phyloP scores from a whole-genome alignment of 2,113 vertebrate genomes.

The Melanocharis versteri region DNA sequence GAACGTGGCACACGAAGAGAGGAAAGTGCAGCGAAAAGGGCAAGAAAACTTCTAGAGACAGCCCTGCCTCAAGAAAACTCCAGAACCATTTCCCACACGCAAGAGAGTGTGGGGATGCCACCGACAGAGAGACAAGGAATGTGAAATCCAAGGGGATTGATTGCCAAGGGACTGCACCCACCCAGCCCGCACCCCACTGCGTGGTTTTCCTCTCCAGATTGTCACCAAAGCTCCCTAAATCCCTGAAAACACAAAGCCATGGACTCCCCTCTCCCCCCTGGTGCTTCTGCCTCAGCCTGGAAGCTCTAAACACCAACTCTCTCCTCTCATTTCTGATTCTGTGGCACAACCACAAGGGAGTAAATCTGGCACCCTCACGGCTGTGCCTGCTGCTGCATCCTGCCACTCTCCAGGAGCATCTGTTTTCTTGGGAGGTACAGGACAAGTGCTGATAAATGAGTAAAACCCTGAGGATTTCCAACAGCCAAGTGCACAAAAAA shows the following conservation, averaged over 20 bases:
- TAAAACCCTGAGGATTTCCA: background rate
- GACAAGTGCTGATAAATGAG: background rate
- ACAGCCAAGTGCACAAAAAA: background rate
- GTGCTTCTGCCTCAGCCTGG: background rate
- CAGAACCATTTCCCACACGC: background rate
- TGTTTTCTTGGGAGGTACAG: background rate
- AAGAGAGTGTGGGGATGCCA: background rate
- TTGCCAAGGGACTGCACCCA: background rate
- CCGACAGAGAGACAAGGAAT: background rate
- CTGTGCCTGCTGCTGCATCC: background rate
- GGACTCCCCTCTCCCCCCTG: background rate
- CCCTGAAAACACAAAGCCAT: background rate
- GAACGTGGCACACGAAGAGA: background rate
- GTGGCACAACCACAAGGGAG: background rate
- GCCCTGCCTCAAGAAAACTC: background rate
- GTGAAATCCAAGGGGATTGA: background rate
- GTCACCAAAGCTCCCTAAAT: background rate
- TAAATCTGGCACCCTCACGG: background rate
- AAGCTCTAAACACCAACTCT: background rate
- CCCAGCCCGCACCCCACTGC: accelerated
- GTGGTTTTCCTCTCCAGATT: background rate
- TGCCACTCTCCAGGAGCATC: background rate
- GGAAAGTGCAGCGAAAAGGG: background rate
- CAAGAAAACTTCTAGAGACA: background rate
- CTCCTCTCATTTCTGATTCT: background rate